phyloP scores from a whole-genome alignment of 2,797 vertebrate species.

The Poeciliopsis paucimaculata region DNA sequence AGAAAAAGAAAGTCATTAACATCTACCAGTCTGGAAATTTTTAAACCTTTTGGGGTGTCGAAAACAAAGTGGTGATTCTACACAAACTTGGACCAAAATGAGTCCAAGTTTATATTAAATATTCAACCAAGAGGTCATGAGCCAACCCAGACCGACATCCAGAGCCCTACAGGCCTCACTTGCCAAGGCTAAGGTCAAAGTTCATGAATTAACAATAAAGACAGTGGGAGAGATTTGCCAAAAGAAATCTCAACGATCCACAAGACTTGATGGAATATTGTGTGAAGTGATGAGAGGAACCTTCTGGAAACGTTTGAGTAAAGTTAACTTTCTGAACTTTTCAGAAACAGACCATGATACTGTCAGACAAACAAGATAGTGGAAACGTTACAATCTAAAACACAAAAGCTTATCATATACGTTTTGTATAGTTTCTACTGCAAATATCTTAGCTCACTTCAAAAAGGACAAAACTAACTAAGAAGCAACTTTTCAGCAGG shows the following conservation, averaged over 20 bases:
- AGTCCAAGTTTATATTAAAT: background rate
- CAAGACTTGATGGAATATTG: background rate
- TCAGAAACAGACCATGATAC: background rate
- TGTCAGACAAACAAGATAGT: background rate
- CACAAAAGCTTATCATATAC: too few relatives aligned
- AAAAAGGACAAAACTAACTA: too few relatives aligned
- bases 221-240: background rate
- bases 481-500: too few relatives aligned
- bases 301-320: background rate
- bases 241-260: background rate
- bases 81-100: background rate
- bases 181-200: background rate
- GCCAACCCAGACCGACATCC: background rate
- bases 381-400: background rate
- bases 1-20: background rate
- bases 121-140: background rate
- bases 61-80: background rate
- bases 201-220: background rate
- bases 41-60: too few relatives aligned
- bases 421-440: too few relatives aligned
- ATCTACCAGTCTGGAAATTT: background rate
- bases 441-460: too few relatives aligned
- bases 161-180: background rate
- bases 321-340: background rate
- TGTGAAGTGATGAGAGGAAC: background rate